Percentiles rank a stretch among this genome's conserved stretches.
Evolutionary conservation across 2,888 invertebrate species (phyloP).

Genomic region (Eucera pruinosa): DNA sequence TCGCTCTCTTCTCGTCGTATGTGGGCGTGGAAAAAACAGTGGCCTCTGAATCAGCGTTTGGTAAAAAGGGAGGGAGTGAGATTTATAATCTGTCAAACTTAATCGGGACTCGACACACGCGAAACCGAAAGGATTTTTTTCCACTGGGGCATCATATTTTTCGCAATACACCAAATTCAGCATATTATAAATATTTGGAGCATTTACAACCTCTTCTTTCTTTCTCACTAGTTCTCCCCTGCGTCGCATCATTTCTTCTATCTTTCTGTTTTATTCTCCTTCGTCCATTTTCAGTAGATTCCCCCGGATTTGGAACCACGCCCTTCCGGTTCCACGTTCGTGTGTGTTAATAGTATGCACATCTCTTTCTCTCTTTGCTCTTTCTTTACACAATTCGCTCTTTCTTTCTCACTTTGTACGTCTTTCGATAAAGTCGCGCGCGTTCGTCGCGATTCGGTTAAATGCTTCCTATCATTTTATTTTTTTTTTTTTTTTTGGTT

Average conservation of each 20-base stretch:
- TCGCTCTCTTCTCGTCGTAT: constrained; percentile 3
- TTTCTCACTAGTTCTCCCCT: no score
- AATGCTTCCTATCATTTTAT: constrained; percentile 15
- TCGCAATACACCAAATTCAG: no score
- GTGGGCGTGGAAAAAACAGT: constrained; percentile 52
- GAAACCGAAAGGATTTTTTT: constrained; percentile 64
- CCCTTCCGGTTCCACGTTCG: constrained; percentile 53
- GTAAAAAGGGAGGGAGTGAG: constrained; percentile 57
- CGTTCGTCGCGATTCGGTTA: constrained; percentile 62
- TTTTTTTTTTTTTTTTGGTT: neutral
- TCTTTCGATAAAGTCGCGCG: constrained; percentile 70
- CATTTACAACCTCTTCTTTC: no score
- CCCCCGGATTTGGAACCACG: neutral
- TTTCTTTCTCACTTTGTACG: constrained; percentile 71
- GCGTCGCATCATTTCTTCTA: neutral
- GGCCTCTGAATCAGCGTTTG: constrained; percentile 44
- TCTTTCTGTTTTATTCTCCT: neutral
- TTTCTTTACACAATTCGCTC: constrained; percentile 21
- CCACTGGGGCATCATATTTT: constrained; percentile 30
- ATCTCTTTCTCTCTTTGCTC: constrained; percentile 30
- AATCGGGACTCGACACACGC: constrained; percentile 77
- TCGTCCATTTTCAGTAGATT: neutral
- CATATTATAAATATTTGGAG: no score
- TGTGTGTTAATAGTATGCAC: constrained; percentile 65
- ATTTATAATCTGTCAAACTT: constrained; percentile 82